Conservation (phyloP, 2,888 invertebrate genomes). For the Ophion ventricosus region DNA sequence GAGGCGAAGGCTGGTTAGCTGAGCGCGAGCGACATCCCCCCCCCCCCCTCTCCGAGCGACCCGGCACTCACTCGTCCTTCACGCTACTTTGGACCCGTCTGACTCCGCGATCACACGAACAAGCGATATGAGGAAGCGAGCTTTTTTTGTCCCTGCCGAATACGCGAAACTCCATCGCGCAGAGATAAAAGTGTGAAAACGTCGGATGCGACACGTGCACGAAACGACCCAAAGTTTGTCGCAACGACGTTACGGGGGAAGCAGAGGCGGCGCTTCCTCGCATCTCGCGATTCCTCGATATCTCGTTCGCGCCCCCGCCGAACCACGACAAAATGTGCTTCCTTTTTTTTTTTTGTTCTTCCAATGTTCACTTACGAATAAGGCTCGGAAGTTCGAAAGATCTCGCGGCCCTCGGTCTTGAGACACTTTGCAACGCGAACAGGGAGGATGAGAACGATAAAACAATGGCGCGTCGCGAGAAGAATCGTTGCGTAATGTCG, state of each 20-base stretch:
- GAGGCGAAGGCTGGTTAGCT: conserved; percentile 39
- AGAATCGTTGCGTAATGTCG: not conserved
- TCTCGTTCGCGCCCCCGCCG: not conserved
- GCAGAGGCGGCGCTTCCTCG: not conserved
- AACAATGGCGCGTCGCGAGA: not conserved
- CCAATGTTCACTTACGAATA: not conserved
- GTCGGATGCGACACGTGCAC: conserved; percentile 74
- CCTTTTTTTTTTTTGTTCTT: not conserved
- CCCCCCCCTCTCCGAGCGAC: conserved; percentile 37
- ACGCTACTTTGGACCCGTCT: conserved; percentile 51
- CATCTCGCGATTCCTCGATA: conserved; percentile 1
- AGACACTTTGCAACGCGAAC: not conserved
- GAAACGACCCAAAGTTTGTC: conserved; percentile 76
- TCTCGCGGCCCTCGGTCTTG: not conserved
- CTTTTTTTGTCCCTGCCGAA: conserved; percentile 65
- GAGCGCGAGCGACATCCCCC: not conserved
- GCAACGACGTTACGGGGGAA: conserved; percentile 23
- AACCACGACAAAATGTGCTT: not conserved
- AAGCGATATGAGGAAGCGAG: conserved; percentile 68
- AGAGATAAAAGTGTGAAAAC: conserved; percentile 37
- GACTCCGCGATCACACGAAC: conserved; percentile 67
- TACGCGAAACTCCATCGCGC: conserved; percentile 48
- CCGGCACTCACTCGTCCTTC: not conserved
- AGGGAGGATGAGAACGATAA: not conserved
- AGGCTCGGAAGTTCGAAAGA: not conserved